Base-by-base conservation (phyloP, 2,888 invertebrate species). In the Ryuthela nishihirai region DNA sequence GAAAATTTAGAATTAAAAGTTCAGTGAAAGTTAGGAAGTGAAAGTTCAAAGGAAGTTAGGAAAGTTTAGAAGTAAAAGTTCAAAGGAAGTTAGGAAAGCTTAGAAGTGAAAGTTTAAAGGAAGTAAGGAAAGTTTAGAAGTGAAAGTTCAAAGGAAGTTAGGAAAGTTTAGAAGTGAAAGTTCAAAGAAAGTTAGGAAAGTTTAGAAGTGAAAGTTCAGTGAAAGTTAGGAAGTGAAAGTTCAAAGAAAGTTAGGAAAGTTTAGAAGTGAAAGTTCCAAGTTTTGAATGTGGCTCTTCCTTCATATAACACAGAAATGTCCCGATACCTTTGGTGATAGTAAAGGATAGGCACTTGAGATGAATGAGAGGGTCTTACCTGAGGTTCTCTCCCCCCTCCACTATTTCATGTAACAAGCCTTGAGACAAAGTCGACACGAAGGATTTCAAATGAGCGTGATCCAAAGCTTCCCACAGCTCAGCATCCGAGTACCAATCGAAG, bases 401-500 rank as follows among this genome's bases (percentile, higher is more conserved):
- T 56, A 76, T 73, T 59, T 73, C 71, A 64, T 76, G 73, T 4
- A 73, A 67, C 10, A 78, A 67, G 39, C 70, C 69, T 2, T 68
- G 62, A 3, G 72, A 67, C 29, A 74, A 69, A 15, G 67, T 65
- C 20, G 69, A 65, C 4, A 76, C 74, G 66, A 75, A 78, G 7
- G 67, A 54, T 64, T 72, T 73, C 46, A 78, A 69, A 67, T 78
- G 75, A n/a, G 77, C 74, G 64, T 74, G 73, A 41, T 76, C 76
- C 20, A 78, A 67, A 10, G 75, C 70, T 12, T 56, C 58, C 78
- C 78, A 78, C 21, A 78, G 65, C 18, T 62, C 52, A 23, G 40
- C 52, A 47, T 67, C 65, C 35, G 34, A 43, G 17, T 65, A 59
- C 1, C 75, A 74, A 67, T 82, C 80, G 75, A 94, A 92, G 3